Base-by-base conservation (phyloP, 2,888 invertebrate genomes). In the Cephus runcator region DNA sequence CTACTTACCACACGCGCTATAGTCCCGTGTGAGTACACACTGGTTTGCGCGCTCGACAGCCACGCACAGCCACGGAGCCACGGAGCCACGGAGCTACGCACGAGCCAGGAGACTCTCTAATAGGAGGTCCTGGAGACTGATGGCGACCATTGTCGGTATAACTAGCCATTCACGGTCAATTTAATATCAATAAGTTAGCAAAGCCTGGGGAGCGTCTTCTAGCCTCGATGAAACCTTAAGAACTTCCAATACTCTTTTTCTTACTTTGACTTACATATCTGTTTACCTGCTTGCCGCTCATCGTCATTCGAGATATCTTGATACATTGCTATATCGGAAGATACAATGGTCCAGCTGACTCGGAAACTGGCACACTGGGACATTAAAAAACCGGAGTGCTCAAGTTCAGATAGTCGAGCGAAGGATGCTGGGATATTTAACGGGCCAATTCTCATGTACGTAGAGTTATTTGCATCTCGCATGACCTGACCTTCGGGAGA, bases 151-250 rank as follows among this genome's bases (percentile, higher is more conserved):
- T 83, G 83, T 84, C 79, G 73, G 34, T 76, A 76, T 83, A 84
- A 80, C 82, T 73, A 77, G 76, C 80, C 79, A 79, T 84, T 84
- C 82, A 82, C 78, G 80, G 76, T 71, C 82, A 83, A 85, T 85
- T 85, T 82, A 83, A 81, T 81, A 81, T 85, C 83, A 80, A 85
- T 86, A 83, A 82, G 77, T 83, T 71, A 73, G 73, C 40, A 40
- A 40, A 40, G 15, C 40, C 69, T 74, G 36, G 23, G 6, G 33
- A 73, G 71, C 73, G 71, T 15, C 34, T 40, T 40, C 40, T 15
- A 15, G 40, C 40, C 40, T 15, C 15, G 6, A 15, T 15, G 40
- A 40, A 15, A 40, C 40, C 40, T 15, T 6, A 4, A 15, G 40
- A 40, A 40, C 40, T 40, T 40, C 40, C 40, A 15, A 40, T 40